Base-by-base conservation (phyloP, 2,797 vertebrate species). In the Clarias platycephalus region DNA sequence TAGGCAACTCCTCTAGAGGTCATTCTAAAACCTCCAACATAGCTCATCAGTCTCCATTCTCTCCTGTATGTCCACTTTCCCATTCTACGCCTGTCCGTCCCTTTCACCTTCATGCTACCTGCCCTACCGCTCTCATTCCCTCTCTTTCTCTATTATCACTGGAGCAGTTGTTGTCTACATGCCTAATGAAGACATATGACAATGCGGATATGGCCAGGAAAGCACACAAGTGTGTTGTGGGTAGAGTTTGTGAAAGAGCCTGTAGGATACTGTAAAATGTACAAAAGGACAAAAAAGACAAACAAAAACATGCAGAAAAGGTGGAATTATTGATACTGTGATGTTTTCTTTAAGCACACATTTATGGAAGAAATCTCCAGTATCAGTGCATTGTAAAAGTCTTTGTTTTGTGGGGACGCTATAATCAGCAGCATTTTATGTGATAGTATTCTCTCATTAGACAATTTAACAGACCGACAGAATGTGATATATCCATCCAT, bases 111-210 rank as follows among this genome's bases (percentile, higher is more conserved):
- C 74, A 26, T 76, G 62, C 62, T 67, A 64, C 57, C 67, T 84
- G 24, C 58, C 81, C 79, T 71, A 18, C 18, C 44, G 26, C 26
- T 74, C n/a, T 75, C 82, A 28, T 71, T 81, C 58, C 22, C 78
- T 64, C 60, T 58, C 49, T 57, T 82, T 70, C 28, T 31, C 49
- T 68, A 81, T 81, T 85, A 78, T 81, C 81, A 75, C 81, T 81
- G 81, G 68, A 83, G 80, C 81, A 83, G 34, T 44, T 64, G 34
- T 82, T 86, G 81, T 83, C 85, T 71, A 58, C 34, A 22, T 66
- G 31, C 66, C 44, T 87, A 81, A 87, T 87, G 81, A 86, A 86
- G 84, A 86, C 76, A 70, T 80, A 89, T n/a, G 58, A 86, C 68
- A 74, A 49, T 3, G 53, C 22, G 49, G n/a, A 62, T 82, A 58